These are phyloP conservation scores for Bradypodion pumilum DNA, from an alignment of 2,797 vertebrate species.

Conservation along the genomic window DNA sequence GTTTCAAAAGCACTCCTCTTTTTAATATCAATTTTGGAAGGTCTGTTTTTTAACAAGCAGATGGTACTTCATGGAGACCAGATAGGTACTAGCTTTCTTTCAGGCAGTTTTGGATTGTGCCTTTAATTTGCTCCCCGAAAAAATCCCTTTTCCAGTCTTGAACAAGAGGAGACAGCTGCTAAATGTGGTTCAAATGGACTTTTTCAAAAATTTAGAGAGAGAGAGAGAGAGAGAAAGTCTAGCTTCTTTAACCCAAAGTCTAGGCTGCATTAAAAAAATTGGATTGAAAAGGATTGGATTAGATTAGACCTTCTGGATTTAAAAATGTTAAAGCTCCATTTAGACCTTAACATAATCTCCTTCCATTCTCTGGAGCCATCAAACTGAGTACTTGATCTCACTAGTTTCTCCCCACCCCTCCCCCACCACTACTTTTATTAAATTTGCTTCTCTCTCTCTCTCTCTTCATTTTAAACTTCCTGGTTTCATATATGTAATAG, in stretches of 20 bases:
- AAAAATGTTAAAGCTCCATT: conserved; percentile 94
- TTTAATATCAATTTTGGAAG: background rate
- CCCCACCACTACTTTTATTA: conserved; percentile 69
- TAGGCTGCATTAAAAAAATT: conserved; percentile 98
- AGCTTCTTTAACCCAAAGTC: conserved; percentile 90
- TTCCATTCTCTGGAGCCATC: conserved; percentile 85
- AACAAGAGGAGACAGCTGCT: conserved; percentile 81
- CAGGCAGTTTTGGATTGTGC: conserved; percentile 28
- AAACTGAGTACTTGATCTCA: conserved; percentile 81
- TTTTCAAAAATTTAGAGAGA: conserved; percentile 52
- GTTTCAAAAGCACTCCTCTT: background rate
- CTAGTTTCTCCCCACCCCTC: conserved; percentile 73
- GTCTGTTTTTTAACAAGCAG: background rate
- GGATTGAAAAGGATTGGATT: conserved; percentile 98
- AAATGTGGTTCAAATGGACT: conserved; percentile 84
- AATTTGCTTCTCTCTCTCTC: conserved; percentile 66
- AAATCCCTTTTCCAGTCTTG: conserved; percentile 44
- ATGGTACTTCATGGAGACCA: background rate
- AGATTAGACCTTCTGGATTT: conserved; percentile 95
- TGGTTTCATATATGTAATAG: conserved; percentile 76
- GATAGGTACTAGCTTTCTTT: background rate
- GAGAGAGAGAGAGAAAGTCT: conserved; percentile 69
- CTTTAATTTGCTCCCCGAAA: conserved; percentile 56
- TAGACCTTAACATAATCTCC: conserved; percentile 94
- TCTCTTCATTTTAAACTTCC: conserved; percentile 69